phyloP scores from a whole-genome alignment of 1,140 invertebrate species.

The Procambarus virginalis region DNA sequence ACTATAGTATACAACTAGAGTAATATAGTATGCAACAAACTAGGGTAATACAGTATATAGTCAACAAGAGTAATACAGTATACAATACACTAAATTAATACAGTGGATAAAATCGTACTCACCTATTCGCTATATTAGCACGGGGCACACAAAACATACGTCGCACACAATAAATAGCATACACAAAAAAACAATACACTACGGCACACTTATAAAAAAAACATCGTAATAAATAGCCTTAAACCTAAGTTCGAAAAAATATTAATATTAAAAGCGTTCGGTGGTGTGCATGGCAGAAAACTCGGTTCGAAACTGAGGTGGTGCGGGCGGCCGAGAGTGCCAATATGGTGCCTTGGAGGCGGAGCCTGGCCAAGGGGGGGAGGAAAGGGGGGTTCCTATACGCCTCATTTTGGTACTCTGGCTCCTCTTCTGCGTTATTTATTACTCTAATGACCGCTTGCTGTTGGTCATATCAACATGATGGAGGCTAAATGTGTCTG shows the following conservation, averaged over 20 bases:
- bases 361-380: background rate
- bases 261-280: conserved; percentile 49
- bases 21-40: too few species aligned
- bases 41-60: too few species aligned
- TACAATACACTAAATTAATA: too few species aligned
- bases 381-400: too few species aligned
- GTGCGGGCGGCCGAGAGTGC: background rate
- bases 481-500: too few species aligned
- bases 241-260: conserved; percentile 59
- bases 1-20: too few species aligned
- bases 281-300: conserved; percentile 65
- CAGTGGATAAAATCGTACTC: conserved; percentile 2
- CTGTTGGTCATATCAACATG: too few species aligned
- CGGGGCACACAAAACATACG: conserved; percentile 38
- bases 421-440: too few species aligned
- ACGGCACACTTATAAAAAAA: conserved; percentile 28
- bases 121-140: conserved; percentile 46
- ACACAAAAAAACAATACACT: conserved; percentile 26
- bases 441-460: too few species aligned
- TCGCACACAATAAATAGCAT: conserved; percentile 14
- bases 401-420: too few species aligned
- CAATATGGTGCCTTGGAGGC: too few species aligned
- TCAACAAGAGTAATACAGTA: too few species aligned
- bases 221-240: conserved; percentile 61
- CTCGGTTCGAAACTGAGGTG: conserved; percentile 62